These are phyloP conservation scores for Nanorana parkeri DNA, from an alignment of 2,113 vertebrate species.

Conservation along the genomic window DNA sequence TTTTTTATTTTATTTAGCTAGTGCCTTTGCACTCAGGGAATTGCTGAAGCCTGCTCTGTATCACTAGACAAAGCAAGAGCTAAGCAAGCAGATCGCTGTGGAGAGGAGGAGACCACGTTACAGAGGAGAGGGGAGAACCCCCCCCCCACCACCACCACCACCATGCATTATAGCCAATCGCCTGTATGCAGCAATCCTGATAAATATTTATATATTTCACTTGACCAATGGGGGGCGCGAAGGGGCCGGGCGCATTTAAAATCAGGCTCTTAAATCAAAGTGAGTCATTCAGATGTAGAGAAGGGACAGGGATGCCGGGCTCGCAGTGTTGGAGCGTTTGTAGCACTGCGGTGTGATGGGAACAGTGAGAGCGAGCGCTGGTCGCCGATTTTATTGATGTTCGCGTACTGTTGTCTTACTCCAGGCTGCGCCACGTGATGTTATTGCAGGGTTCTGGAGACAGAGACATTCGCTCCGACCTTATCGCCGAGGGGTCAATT, in stretches of 20 bases:
- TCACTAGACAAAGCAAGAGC: conserved; percentile 49
- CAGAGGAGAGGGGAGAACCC: background rate
- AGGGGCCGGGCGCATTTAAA: conserved; percentile 34
- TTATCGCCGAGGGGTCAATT: background rate
- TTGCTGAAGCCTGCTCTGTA: conserved; percentile 43
- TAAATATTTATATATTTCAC: conserved; percentile 33
- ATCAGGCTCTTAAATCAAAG: conserved; percentile 52
- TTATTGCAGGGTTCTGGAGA: conserved; percentile 4
- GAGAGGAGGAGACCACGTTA: conserved; percentile 33
- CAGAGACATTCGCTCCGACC: conserved; percentile 5
- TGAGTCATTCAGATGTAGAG: conserved; percentile 47
- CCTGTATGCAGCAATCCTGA: conserved; percentile 7
- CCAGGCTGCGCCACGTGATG: conserved; percentile 6
- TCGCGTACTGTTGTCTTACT: background rate
- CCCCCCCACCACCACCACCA: no score
- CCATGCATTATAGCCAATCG: conserved; percentile 19
- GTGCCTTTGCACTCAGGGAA: conserved; percentile 30
- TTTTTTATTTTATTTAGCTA: background rate
- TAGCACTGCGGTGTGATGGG: conserved; percentile 24
- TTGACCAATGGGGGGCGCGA: conserved; percentile 26
- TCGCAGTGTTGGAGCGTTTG: background rate
- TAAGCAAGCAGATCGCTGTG: conserved; percentile 32
- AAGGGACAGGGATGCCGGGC: background rate
- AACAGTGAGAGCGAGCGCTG: background rate
- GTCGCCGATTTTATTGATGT: background rate